Evolutionary conservation across 2,888 invertebrate species (phyloP).

Genomic region (Iselma pallidipennis): DNA sequence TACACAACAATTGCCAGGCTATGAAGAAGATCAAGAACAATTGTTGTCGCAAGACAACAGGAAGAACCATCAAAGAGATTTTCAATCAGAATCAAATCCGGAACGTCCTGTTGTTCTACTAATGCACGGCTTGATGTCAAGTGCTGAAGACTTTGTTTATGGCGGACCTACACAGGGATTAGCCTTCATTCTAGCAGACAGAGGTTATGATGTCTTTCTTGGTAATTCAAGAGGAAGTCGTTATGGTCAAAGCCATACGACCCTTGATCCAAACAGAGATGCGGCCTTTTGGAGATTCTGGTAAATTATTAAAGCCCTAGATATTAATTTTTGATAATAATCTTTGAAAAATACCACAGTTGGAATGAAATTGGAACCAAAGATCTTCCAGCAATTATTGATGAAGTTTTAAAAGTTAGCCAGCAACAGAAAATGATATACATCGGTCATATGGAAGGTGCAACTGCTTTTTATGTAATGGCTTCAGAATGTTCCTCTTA

Average conservation of each 20-base stretch:
- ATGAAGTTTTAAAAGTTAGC: constrained; percentile 64
- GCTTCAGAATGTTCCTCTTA: constrained; percentile 62
- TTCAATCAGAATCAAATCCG: neutral
- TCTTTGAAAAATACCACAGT: constrained; percentile 55
- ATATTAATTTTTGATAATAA: neutral
- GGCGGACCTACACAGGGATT: constrained; percentile 64
- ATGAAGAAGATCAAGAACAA: neutral
- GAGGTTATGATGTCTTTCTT: constrained; percentile 62
- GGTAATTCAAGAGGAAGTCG: constrained; percentile 64
- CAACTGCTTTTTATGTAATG: constrained; percentile 66
- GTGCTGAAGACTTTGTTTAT: constrained; percentile 74
- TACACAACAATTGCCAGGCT: too few relatives aligned
- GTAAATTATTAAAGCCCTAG: constrained; percentile 33
- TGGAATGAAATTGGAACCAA: constrained; percentile 78
- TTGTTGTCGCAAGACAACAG: too few relatives aligned
- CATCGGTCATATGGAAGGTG: constrained; percentile 72
- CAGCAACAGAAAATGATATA: constrained; percentile 65
- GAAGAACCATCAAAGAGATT: too few relatives aligned
- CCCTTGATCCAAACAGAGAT: constrained; percentile 42
- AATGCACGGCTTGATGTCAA: constrained; percentile 76
- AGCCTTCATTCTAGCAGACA: constrained; percentile 53
- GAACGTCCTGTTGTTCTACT: constrained; percentile 63
- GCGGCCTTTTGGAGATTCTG: constrained; percentile 55
- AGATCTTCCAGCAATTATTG: constrained; percentile 77
- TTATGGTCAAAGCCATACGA: constrained; percentile 59